phyloP scores from a whole-genome alignment of 2,888 invertebrate species.

The Pandemis corylana region DNA sequence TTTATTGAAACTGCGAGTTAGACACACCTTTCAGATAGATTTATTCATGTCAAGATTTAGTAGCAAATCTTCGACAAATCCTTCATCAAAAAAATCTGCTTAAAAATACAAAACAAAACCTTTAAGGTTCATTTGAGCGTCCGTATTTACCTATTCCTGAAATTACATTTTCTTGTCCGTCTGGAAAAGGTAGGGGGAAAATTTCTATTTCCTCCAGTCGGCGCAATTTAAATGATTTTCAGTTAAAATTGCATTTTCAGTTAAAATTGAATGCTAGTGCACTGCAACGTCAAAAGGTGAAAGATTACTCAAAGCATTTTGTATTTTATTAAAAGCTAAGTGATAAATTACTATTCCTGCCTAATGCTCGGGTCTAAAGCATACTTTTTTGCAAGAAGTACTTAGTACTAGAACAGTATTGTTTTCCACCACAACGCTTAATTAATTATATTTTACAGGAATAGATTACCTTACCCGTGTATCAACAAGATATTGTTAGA shows the following conservation, averaged over 20 bases:
- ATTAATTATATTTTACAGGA: neutral
- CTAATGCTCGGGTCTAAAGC: neutral
- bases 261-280: constrained; percentile 59
- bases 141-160: constrained; percentile 18
- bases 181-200: constrained; percentile 52
- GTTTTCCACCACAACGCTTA: neutral
- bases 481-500: neutral
- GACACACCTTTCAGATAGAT: neutral
- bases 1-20: neutral
- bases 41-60: neutral
- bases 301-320: constrained; percentile 44
- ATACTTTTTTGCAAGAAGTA: neutral
- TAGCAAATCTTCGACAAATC: neutral
- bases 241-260: constrained; percentile 62
- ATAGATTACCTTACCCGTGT: neutral
- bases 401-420: neutral
- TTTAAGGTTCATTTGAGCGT: neutral
- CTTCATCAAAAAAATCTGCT: neutral
- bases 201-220: constrained; percentile 46
- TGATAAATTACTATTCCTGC: neutral
- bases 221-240: constrained; percentile 55
- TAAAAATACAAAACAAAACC: neutral
- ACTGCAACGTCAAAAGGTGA: constrained; percentile 55
- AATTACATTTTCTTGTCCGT: constrained; percentile 53
- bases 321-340: neutral